Percentiles rank a stretch among this genome's conserved stretches.
phyloP scores from a whole-genome alignment of 2,113 vertebrate species.

The Urocynchramus pylzowi region DNA sequence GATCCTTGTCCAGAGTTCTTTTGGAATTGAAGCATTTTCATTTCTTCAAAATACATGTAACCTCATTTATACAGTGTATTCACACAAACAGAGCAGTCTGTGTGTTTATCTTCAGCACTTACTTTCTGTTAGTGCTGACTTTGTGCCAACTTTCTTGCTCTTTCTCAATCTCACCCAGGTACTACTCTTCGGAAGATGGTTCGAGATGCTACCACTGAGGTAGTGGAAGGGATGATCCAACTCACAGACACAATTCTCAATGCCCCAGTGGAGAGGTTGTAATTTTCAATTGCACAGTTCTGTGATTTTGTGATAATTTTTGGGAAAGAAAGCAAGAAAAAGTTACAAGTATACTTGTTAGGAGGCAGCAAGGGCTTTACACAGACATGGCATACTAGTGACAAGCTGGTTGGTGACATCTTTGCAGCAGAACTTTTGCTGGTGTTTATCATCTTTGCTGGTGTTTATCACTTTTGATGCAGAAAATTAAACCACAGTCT shows the following conservation, averaged over 20 bases:
- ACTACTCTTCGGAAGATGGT: slow-evolving; percentile 81
- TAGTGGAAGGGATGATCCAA: slow-evolving; percentile 83
- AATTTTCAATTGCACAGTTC: background rate
- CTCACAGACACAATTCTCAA: slow-evolving; percentile 81
- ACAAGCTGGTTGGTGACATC: background rate
- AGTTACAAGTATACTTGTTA: background rate
- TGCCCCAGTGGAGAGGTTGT: slow-evolving; percentile 80
- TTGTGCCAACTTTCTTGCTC: background rate
- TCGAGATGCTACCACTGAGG: slow-evolving; percentile 77
- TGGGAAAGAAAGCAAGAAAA: background rate
- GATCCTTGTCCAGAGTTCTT: background rate
- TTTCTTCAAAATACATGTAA: background rate
- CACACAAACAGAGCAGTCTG: background rate
- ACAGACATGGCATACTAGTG: background rate
- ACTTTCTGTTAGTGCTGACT: background rate
- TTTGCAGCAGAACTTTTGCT: background rate
- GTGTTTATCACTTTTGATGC: background rate
- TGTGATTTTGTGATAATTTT: background rate
- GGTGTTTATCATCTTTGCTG: background rate
- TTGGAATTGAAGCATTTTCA: background rate
- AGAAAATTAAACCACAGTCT: background rate
- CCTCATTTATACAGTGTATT: background rate
- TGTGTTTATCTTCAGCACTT: background rate
- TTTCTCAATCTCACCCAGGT: slow-evolving; percentile 69
- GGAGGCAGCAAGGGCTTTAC: background rate